Evolutionary conservation across 2,888 invertebrate species (phyloP), one percentile per base, ranked within the genome.

Genomic region (Rhagonycha fulva): DNA sequence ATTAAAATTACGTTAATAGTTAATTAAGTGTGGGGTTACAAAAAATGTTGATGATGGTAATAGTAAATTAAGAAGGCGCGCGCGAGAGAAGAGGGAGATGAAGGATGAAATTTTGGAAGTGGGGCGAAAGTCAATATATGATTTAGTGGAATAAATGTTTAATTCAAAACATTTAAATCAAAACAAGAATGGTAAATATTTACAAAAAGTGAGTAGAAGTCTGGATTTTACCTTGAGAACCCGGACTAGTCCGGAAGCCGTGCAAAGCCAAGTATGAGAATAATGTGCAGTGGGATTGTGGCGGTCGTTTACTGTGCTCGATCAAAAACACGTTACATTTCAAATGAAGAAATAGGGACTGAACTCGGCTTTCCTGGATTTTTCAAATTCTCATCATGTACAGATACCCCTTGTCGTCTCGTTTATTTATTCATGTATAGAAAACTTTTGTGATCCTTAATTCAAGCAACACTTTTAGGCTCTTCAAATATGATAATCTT

Each of bases 311-410:
- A 82, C 82, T 83, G 82, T 82, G 84, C 85, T 86, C 86, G 86
- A 86, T 86, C 86, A 86, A 86, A 86, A 86, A 86, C 85, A 84
- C 86, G 85, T 86, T 86, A 86, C 84, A 85, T 85, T 84, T 85
- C 85, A 85, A 85, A 86, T 86, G 86, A 85, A 86, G 85, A 86
- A 85, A 84, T 84, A 85, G 82, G 82, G 80, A 83, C 82, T 81
- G 84, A 82, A 81, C 82, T 76, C 78, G 83, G 84, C 79, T 83
- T 82, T 81, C 71, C 81, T 76, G 81, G 82, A 83, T 82, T 83
- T 83, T 84, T 79, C 76, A 82, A 82, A 84, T 84, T 84, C 81
- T 78, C 77, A 78, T 78, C 77, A 78, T 75, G 75, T 75, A 75
- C 77, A 72, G 71, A 72, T 77, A 75, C 73, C 71, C 28, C 74